phyloP scores from a whole-genome alignment of 2,888 invertebrate genomes.

The Pomacea canaliculata region DNA sequence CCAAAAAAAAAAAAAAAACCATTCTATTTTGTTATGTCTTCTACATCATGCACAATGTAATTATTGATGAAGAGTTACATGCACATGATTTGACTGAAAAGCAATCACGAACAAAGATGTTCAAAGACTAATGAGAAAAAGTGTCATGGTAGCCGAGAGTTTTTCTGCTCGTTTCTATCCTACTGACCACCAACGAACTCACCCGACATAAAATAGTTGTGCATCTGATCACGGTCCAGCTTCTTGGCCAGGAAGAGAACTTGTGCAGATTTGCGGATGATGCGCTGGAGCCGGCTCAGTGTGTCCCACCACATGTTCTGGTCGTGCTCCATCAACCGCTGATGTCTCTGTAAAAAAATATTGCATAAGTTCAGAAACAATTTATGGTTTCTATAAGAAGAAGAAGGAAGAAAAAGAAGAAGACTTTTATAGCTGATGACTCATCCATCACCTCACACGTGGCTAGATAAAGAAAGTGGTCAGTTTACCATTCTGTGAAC shows the following conservation, averaged over 20 bases:
- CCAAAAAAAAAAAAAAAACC: too few species aligned
- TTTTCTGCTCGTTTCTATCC: too few species aligned
- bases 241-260: slow-evolving; percentile 87
- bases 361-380: not conserved
- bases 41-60: too few species aligned
- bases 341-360: slow-evolving; percentile 5
- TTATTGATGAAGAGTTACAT: too few species aligned
- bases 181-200: slow-evolving; percentile 29
- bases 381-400: not conserved
- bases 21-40: too few species aligned
- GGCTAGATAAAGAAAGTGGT: too few species aligned
- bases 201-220: slow-evolving; percentile 99
- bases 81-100: too few species aligned
- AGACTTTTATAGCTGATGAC: not conserved
- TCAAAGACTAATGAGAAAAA: too few species aligned
- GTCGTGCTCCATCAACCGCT: slow-evolving; percentile 81
- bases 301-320: slow-evolving; percentile 99
- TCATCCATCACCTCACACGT: too few species aligned
- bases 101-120: too few species aligned
- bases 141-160: too few species aligned
- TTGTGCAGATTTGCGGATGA: slow-evolving; percentile 90
- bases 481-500: too few species aligned
- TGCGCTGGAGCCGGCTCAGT: slow-evolving; percentile 92
- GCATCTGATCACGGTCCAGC: slow-evolving; percentile 92
- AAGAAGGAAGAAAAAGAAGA: not conserved